Percentiles rank a stretch among this genome's conserved stretches.
phyloP scores from a whole-genome alignment of 2,888 invertebrate genomes.

The Phragmatobia fuliginosa region DNA sequence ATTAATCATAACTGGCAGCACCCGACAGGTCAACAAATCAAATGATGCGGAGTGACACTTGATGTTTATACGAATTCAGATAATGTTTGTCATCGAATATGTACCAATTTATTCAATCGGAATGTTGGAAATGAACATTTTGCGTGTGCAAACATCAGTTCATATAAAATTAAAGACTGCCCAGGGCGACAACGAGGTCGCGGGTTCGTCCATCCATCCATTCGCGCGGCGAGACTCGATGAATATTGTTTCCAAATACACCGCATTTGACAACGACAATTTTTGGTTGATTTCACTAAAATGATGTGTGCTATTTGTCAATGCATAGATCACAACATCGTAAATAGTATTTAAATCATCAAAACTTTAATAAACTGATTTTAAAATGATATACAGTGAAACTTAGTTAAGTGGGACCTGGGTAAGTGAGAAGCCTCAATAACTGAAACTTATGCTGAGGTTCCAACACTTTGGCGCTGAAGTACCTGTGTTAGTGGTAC shows the following conservation, averaged over 20 bases:
- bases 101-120: conserved; percentile 56
- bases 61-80: conserved; percentile 41
- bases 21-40: conserved; percentile 35
- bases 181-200: conserved; percentile 54
- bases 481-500: too few species aligned
- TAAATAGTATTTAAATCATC: conserved; percentile 23
- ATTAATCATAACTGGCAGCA: conserved; percentile 36
- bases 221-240: conserved; percentile 55
- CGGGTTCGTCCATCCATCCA: conserved; percentile 45
- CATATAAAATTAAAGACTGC: conserved; percentile 76
- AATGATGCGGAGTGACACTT: conserved; percentile 36
- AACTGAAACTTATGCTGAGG: too few species aligned
- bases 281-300: conserved; percentile 65
- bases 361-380: conserved; percentile 18
- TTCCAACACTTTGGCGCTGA: too few species aligned
- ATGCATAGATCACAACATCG: conserved; percentile 39
- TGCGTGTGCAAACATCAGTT: conserved; percentile 62
- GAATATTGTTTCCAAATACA: conserved; percentile 78
- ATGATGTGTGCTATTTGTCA: conserved; percentile 55
- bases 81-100: conserved; percentile 61
- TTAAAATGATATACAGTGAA: too few species aligned
- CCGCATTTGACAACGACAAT: conserved; percentile 71
- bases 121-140: conserved; percentile 60
- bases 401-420: too few species aligned
- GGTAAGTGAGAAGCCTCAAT: too few species aligned